Percentiles rank a stretch among this genome's conserved stretches.
Evolutionary conservation across 2,888 invertebrate species (phyloP).

Genomic region (Erebia epiphron): DNA sequence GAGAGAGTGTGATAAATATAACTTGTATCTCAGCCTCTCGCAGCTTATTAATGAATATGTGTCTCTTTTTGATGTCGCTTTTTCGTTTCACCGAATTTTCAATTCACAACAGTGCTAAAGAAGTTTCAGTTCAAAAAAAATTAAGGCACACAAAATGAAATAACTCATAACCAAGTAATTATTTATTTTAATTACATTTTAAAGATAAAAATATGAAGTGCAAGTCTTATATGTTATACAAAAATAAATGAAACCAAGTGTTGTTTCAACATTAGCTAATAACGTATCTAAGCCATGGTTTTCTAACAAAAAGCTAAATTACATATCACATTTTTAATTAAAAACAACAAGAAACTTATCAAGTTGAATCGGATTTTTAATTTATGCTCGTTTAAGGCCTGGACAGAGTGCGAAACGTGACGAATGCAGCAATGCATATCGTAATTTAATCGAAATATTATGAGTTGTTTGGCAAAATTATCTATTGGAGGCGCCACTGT

Average conservation of each 20-base stretch:
- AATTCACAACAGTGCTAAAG: no score
- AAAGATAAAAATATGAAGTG: conserved; percentile 69
- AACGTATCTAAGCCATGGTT: conserved; percentile 62
- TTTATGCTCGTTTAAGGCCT: conserved; percentile 50
- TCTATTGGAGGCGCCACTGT: no score
- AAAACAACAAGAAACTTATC: conserved; percentile 63
- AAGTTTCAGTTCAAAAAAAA: no score
- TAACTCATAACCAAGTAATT: conserved; percentile 65
- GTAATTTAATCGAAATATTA: no score
- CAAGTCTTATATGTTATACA: conserved; percentile 73
- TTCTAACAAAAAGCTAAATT: conserved; percentile 67
- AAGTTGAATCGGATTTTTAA: conserved; percentile 29
- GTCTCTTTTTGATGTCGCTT: no score
- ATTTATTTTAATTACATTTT: conserved; percentile 73
- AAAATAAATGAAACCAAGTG: conserved; percentile 76
- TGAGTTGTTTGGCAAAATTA: no score
- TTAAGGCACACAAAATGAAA: conserved; percentile 37
- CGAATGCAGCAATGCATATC: neutral
- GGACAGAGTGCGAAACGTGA: neutral
- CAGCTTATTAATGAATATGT: no score
- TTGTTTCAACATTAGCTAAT: conserved; percentile 66
- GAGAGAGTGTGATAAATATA: no score
- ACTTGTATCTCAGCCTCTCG: no score
- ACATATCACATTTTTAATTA: conserved; percentile 78
- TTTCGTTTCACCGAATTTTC: no score